Base-by-base conservation (phyloP, 1,140 invertebrate genomes). In the Caenorhabditis inopinata region DNA sequence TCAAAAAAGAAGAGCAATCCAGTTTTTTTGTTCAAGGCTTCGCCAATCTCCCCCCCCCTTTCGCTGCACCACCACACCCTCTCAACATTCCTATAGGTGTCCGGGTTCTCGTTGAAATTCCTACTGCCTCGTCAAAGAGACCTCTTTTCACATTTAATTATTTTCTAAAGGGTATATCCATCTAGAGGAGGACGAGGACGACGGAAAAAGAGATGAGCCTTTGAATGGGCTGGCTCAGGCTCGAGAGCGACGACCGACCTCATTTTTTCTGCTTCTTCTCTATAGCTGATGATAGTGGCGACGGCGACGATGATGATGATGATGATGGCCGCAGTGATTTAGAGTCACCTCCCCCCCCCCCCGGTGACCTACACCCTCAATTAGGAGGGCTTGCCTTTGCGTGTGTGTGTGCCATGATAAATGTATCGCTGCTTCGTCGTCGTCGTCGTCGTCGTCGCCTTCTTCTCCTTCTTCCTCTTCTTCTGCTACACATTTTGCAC, bases 101-200 rank as follows among this genome's bases (percentile, higher is more conserved):
- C 58, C 27, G 32, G 27, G 5, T 42, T 29, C 58, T 68, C 58
- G 2, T 68, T 18, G 58, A 68, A 68, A 68, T 68, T 18, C 58
- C 35, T 38, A 68, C 58, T 68, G 21, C 38, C n/a, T 68, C 58
- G 12, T 42, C n/a, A 5, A 25, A 27, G 53, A 58, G 58, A 68
- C 58, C 58, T 68, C 58, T 68, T 68, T 68, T 68, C 58, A 68
- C 58, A 68, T 68, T 68, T 68, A 68, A 68, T 68, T 68, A 68
- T 68, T 68, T 68, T 68, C 58, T 68, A 68, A 68, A 68, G 58
- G 58, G 58, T 68, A 68, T 68, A 68, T 29, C 58, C 58, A 68
- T 68, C 58, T 68, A 68, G 58, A n/a, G n/a, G 25, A 21, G n/a
- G 58, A 21, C 7, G n/a, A 2, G n/a, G 21, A 18, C 5, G 32